A percentile compares a stretch with the other conserved stretches of the same genome.
phyloP scores from a whole-genome alignment of 92 coral and sea anemone genomes.

The Paragorgia papillata region DNA sequence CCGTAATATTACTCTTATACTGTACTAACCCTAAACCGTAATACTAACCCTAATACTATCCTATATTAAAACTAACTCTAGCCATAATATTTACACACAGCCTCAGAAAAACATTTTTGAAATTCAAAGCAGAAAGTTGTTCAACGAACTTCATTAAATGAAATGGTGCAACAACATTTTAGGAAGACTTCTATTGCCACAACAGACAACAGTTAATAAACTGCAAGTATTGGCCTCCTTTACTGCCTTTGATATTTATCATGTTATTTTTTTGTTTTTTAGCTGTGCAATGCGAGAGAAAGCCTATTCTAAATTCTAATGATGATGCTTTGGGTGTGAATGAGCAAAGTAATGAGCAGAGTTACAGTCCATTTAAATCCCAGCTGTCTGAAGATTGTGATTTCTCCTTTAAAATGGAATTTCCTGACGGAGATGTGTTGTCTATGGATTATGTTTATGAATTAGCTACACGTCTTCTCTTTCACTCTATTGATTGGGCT shows the following conservation, averaged over 20 bases:
- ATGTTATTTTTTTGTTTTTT: constrained; percentile 6
- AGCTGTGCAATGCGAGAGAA: constrained; percentile 97
- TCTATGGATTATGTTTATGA: constrained; percentile 98
- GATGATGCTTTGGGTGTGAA: constrained; percentile 21
- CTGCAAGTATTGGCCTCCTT: too few relatives aligned
- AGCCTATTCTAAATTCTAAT: constrained; percentile 49
- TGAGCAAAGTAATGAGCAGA: neutral
- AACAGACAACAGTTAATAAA: too few relatives aligned
- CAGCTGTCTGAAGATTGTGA: constrained; percentile 29
- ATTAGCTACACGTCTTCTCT: constrained; percentile 95
- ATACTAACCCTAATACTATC: too few relatives aligned
- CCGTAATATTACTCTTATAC: too few relatives aligned
- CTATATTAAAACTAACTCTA: too few relatives aligned
- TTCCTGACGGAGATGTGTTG: constrained; percentile 64
- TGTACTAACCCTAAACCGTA: too few relatives aligned
- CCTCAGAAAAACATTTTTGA: too few relatives aligned
- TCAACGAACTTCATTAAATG: too few relatives aligned
- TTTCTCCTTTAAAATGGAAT: constrained; percentile 33
- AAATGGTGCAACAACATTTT: neutral
- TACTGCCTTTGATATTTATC: too few relatives aligned
- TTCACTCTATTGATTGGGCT: constrained; percentile 92
- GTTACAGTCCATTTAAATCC: constrained; percentile 8
- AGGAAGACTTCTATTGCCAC: too few relatives aligned
- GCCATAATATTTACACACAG: too few relatives aligned
- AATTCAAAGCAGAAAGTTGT: too few relatives aligned